Percentiles rank a stretch among this genome's conserved stretches.
These are phyloP conservation scores for Muscicapa adusta DNA, from an alignment of 2,113 vertebrate species.

Conservation along the genomic window DNA sequence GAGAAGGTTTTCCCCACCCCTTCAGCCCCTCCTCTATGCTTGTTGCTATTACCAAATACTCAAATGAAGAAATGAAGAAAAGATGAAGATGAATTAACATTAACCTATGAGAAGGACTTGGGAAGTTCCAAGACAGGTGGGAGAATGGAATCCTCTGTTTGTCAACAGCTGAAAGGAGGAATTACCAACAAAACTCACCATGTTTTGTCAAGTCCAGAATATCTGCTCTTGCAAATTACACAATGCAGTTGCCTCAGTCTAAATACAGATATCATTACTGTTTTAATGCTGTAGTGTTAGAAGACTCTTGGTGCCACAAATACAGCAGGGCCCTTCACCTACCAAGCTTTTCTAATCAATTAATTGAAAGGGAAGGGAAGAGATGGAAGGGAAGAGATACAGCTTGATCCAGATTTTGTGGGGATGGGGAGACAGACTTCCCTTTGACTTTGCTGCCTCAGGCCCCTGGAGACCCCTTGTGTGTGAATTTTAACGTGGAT, in stretches of 20 bases:
- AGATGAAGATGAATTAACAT: not conserved
- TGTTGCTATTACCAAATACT: not conserved
- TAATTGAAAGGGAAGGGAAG: not conserved
- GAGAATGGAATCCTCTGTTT: not conserved
- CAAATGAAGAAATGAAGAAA: not conserved
- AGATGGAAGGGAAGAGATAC: not conserved
- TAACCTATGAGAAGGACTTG: not conserved
- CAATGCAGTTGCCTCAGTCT: not conserved
- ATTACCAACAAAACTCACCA: not conserved
- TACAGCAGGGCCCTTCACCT: not conserved
- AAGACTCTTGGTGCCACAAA: not conserved
- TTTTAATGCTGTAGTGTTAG: not conserved
- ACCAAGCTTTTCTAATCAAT: not conserved
- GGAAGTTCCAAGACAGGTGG: not conserved
- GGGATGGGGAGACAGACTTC: not conserved
- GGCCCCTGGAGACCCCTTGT: not conserved
- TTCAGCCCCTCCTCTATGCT: not conserved
- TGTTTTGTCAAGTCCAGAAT: not conserved
- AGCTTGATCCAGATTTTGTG: not conserved
- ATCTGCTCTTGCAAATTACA: not conserved
- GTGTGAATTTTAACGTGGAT: accelerated
- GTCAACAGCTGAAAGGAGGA: not conserved
- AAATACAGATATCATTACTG: not conserved
- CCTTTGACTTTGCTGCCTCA: not conserved
- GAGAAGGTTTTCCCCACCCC: not conserved